Evolutionary conservation across 2,888 invertebrate genomes (phyloP).

Genomic region (Ctena decussata): DNA sequence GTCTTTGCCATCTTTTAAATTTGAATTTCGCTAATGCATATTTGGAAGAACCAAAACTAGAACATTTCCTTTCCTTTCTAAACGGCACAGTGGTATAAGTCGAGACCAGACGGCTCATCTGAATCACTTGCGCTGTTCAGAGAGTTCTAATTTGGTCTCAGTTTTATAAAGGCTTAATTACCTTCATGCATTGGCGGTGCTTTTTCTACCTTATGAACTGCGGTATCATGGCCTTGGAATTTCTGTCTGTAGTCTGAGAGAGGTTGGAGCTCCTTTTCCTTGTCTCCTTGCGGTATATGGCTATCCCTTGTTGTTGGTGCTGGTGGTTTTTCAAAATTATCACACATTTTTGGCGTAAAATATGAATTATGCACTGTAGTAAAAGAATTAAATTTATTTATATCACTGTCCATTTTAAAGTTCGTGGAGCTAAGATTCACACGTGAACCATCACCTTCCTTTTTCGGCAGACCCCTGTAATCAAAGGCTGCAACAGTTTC

Average conservation of each 20-base stretch:
- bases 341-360: constrained; percentile 77
- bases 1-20: too few relatives aligned
- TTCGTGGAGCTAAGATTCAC: constrained; percentile 80
- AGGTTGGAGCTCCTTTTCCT: constrained; percentile 78
- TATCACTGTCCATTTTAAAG: constrained; percentile 84
- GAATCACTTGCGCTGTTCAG: constrained; percentile 34
- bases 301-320: constrained; percentile 65
- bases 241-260: constrained; percentile 81
- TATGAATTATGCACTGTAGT: constrained; percentile 80
- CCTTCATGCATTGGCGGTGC: constrained; percentile 81
- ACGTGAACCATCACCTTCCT: constrained; percentile 71
- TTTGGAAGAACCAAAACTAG: too few relatives aligned
- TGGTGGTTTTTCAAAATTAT: constrained; percentile 50
- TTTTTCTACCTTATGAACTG: constrained; percentile 68
- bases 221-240: constrained; percentile 80
- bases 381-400: constrained; percentile 79
- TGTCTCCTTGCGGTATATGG: constrained; percentile 82
- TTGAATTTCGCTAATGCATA: too few relatives aligned
- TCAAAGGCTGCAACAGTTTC: constrained; percentile 79
- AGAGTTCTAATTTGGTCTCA: too few relatives aligned
- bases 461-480: constrained; percentile 70
- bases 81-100: too few relatives aligned
- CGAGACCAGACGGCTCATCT: too few relatives aligned
- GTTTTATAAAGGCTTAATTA: constrained; percentile 54
- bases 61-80: too few relatives aligned